Evolutionary conservation across 2,888 invertebrate species (phyloP).

Genomic region (Himalopsyche japonica): DNA sequence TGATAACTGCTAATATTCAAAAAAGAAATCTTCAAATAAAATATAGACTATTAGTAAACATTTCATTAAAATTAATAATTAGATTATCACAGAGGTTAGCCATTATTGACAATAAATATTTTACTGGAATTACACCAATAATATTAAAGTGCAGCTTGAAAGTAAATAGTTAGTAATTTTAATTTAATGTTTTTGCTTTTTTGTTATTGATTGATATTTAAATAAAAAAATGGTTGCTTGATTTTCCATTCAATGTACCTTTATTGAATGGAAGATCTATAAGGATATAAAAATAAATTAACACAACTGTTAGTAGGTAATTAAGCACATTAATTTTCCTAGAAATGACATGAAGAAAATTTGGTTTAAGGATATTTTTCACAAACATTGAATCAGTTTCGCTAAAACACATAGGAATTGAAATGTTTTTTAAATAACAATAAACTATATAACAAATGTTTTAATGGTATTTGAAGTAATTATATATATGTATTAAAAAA

Average conservation of each 20-base stretch:
- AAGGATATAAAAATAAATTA: no score
- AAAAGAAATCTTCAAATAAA: background rate
- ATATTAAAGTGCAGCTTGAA: background rate
- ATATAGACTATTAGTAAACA: background rate
- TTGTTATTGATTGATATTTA: no score
- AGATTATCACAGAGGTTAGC: constrained; percentile 1
- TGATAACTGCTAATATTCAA: no score
- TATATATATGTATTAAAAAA: no score
- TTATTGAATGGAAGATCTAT: background rate
- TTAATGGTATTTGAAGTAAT: no score
- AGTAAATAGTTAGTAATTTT: background rate
- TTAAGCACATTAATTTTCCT: background rate
- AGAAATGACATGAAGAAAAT: background rate
- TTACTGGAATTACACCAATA: background rate
- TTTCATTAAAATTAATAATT: background rate
- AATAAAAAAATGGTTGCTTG: background rate
- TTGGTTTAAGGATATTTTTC: no score
- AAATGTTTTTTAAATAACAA: no score
- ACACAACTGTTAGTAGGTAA: no score
- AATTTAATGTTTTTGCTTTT: no score
- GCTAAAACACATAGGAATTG: no score
- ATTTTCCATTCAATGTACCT: background rate
- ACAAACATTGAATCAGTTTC: no score
- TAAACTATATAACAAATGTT: no score
- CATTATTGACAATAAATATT: background rate